Evolutionary conservation across 2,113 vertebrate genomes (phyloP).

Genomic region (Hippocampus barbouri): DNA sequence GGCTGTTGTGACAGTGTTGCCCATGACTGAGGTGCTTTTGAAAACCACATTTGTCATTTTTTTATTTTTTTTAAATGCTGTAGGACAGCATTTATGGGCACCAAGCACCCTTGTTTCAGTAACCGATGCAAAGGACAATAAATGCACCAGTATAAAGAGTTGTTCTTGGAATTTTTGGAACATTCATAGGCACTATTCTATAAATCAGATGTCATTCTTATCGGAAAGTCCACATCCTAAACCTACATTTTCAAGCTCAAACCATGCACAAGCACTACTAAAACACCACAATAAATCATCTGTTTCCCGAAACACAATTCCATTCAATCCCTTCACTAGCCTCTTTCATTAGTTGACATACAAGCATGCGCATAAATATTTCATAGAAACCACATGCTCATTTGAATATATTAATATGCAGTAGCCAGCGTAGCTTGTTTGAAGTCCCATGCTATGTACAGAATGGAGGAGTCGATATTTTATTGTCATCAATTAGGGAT

Average conservation of each 20-base stretch:
- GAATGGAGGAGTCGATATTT: conserved; percentile 17
- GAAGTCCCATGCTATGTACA: conserved; percentile 22
- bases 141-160: too few species aligned
- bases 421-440: conserved; percentile 10
- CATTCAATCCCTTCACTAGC: background rate
- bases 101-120: background rate
- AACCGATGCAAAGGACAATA: background rate
- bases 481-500: conserved; percentile 10
- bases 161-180: too few species aligned
- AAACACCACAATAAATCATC: too few species aligned
- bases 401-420: conserved; percentile 46
- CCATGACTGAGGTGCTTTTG: conserved; percentile 19
- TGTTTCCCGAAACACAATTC: too few species aligned
- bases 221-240: too few species aligned
- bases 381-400: conserved; percentile 53
- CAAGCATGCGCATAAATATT: conserved; percentile 19
- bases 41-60: conserved; percentile 23
- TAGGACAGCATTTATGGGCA: background rate
- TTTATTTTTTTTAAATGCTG: conserved; percentile 9
- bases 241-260: too few species aligned
- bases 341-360: conserved; percentile 20
- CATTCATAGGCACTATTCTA: too few species aligned
- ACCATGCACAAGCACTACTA: too few species aligned
- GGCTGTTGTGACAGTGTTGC: conserved; percentile 33
- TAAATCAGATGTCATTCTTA: too few species aligned